These are phyloP conservation scores for Spialia ferax DNA, from an alignment of 2,888 invertebrate species.

Conservation along the genomic window DNA sequence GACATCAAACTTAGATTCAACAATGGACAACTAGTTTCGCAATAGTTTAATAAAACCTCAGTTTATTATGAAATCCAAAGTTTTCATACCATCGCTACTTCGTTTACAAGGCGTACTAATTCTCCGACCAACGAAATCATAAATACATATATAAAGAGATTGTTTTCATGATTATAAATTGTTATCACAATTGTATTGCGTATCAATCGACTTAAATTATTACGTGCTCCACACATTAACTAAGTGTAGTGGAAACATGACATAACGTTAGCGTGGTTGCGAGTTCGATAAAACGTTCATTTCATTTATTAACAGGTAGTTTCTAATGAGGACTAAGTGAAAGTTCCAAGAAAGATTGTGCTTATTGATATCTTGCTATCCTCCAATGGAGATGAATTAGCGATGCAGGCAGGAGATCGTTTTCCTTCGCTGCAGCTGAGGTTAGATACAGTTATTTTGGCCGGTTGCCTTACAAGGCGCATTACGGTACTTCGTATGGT, in stretches of 20 bases:
- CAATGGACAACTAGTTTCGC: not conserved
- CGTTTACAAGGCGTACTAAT: not conserved
- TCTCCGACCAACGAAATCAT: not conserved
- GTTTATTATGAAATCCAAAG: not conserved
- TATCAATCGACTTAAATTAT: slow-evolving; percentile 22
- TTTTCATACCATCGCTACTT: not conserved
- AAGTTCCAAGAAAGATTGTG: slow-evolving; percentile 21
- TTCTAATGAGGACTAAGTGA: slow-evolving; percentile 29
- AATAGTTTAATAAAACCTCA: not conserved
- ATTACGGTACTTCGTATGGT: slow-evolving; percentile 74
- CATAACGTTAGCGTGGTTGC: slow-evolving; percentile 21
- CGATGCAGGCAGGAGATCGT: slow-evolving; percentile 17
- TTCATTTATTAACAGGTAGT: slow-evolving; percentile 6
- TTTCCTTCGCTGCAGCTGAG: slow-evolving; percentile 15
- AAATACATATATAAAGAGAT: slow-evolving; percentile 2
- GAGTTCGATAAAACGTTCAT: slow-evolving; percentile 18
- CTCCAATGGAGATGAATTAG: slow-evolving; percentile 54
- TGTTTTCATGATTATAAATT: slow-evolving; percentile 8
- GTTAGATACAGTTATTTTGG: slow-evolving; percentile 78
- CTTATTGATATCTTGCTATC: slow-evolving; percentile 44
- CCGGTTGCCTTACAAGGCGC: slow-evolving; percentile 65
- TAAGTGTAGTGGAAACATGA: slow-evolving; percentile 26
- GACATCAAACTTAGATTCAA: not conserved
- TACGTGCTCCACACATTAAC: slow-evolving; percentile 18
- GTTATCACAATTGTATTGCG: slow-evolving; percentile 15